Base-by-base conservation (phyloP, 2,113 vertebrate species). In the Brachyhypopomus occidentalis region DNA sequence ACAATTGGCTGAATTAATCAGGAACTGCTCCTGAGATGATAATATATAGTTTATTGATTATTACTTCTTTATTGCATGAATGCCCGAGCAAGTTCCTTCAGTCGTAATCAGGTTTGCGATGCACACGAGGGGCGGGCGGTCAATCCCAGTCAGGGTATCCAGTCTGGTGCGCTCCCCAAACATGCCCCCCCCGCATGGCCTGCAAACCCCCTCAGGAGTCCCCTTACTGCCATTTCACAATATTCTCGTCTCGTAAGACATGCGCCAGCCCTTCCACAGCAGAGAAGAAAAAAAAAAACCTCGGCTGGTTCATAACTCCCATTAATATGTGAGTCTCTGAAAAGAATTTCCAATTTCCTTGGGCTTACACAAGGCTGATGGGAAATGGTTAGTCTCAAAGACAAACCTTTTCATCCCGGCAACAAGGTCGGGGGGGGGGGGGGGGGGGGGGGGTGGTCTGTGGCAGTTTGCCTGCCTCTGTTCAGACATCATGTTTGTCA, bases 401-500 rank as follows among this genome's bases (percentile, higher is more conserved):
- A 82, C 80, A 77, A 79, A 72, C 77, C 23, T 74, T 83, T 84
- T 80, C 67, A 79, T 62, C 77, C 52, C 34, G 55, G 36, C 25
- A 36, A 69, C 23, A 85, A 60, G 80, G 83, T 83, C 58, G 69
- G 60, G 74, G 70, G 23, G 4, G 60, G 22, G 69, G 60, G 74
- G 70, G 23, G 4, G 60, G 22, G 23, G 55, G 19, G 20, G 45
- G 71, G 38, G 64, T 17, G n/a, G 56, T 55, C 38, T 59, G 69
- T 52, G 59, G 41, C 63, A 78, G 67, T 58, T 76, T 25, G 56
- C 64, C 4, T 66, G 72, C 34, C 75, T 69, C 75, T 77, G 74
- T 79, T 86, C 76, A 84, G 83, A 85, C 85, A 83, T 79, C 80
- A 79, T 72, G 79, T 88, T 88, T 86, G 81, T 88, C 75, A 82